Conservation (phyloP, 37 sponge, comb jelly and placozoan genomes). For the Cliona cf. orientalis region DNA sequence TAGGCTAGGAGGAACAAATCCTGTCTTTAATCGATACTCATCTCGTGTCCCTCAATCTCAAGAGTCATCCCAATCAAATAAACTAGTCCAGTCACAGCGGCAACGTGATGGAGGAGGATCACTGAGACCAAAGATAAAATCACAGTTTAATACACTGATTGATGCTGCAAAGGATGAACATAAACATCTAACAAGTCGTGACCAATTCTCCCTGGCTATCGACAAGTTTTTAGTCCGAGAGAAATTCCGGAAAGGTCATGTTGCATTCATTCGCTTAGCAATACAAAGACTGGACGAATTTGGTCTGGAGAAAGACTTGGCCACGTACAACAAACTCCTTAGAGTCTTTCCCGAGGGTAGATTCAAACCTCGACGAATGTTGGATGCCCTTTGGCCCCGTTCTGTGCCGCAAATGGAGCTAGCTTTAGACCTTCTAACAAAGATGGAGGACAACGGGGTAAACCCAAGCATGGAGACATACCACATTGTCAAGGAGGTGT, state of each 20-base stretch:
- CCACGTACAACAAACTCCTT: slow-evolving; percentile 80
- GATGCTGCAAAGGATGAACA: slow-evolving; percentile 62
- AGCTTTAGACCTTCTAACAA: slow-evolving; percentile 76
- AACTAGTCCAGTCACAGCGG: no score
- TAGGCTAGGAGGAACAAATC: no score
- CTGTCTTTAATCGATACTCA: no score
- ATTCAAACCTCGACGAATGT: slow-evolving; percentile 57
- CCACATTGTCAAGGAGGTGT: slow-evolving; percentile 60
- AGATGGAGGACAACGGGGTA: slow-evolving; percentile 93
- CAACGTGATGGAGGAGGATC: background rate
- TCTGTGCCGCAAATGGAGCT: slow-evolving; percentile 87
- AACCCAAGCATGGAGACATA: slow-evolving; percentile 77
- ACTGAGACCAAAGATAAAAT: background rate
- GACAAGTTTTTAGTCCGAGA: slow-evolving; percentile 70
- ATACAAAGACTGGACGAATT: slow-evolving; percentile 84
- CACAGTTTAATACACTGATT: slow-evolving; percentile 33
- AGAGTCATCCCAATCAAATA: no score
- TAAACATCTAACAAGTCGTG: slow-evolving; percentile 14
- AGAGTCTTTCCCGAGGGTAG: slow-evolving; percentile 86
- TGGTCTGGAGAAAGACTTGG: slow-evolving; percentile 72
- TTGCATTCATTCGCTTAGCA: slow-evolving; percentile 76
- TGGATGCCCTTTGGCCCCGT: slow-evolving; percentile 91
- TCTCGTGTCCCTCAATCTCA: no score
- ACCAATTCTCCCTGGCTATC: slow-evolving; percentile 67
- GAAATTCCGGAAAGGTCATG: slow-evolving; percentile 74